A percentile compares a stretch with the other conserved stretches of the same genome.
Evolutionary conservation across 2,113 vertebrate species (phyloP).

Genomic region (Pelvicachromis taeniatus): DNA sequence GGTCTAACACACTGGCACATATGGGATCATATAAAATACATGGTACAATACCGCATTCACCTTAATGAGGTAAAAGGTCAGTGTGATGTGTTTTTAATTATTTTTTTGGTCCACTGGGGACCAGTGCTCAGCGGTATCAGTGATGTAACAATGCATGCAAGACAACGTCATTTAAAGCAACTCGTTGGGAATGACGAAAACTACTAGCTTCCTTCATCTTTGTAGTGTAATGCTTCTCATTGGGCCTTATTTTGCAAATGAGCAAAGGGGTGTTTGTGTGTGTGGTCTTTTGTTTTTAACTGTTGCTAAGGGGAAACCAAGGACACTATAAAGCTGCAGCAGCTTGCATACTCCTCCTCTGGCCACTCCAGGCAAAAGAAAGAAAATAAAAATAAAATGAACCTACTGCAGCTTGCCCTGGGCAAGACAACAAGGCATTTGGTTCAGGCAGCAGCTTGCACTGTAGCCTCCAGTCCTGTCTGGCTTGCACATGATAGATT

Average conservation of each 20-base stretch:
- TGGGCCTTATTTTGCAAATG: not conserved
- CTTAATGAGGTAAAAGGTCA: not conserved
- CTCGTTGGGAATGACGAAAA: fast-evolving
- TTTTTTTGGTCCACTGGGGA: not conserved
- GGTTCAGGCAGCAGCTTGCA: conserved; percentile 70
- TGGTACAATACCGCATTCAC: not conserved
- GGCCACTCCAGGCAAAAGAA: not conserved
- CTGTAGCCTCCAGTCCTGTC: conserved; percentile 64
- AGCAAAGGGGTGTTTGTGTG: not conserved
- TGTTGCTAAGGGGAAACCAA: conserved; percentile 56
- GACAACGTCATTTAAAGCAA: not conserved
- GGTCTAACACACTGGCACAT: not conserved
- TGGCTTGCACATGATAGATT: conserved; percentile 63
- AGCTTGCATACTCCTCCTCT: conserved; percentile 34
- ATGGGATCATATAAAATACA: not conserved
- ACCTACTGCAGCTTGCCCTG: conserved; percentile 35
- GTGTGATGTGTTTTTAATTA: not conserved
- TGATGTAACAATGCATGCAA: fast-evolving
- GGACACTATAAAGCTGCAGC: conserved; percentile 53
- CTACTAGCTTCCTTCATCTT: not conserved
- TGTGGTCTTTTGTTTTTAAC: conserved; percentile 50
- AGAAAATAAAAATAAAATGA: not conserved
- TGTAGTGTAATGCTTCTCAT: not conserved
- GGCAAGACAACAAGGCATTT: conserved; percentile 69
- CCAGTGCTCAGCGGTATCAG: not conserved